Evolutionary conservation across 2,888 invertebrate genomes (phyloP).

Genomic region (Copidosoma aretas): DNA sequence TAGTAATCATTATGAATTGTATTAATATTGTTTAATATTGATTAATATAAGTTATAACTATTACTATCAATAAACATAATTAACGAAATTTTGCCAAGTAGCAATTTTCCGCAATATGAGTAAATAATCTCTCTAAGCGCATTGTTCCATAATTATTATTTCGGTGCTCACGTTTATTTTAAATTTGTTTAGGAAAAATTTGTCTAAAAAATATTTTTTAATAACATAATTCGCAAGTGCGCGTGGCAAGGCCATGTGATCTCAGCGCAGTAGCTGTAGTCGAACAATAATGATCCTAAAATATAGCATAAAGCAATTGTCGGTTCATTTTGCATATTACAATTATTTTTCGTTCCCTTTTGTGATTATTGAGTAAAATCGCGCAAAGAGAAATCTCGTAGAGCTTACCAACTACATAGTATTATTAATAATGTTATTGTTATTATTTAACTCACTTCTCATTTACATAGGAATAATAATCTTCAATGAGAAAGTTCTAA

Average conservation of each 20-base stretch:
- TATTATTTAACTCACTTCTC: background rate
- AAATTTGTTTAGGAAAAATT: conserved; percentile 50
- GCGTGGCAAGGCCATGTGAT: conserved; percentile 2
- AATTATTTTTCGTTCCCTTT: conserved; percentile 7
- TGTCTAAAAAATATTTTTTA: conserved; percentile 51
- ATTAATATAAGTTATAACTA: no score
- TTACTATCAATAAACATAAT: conserved; percentile 33
- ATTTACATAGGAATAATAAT: conserved; percentile 19
- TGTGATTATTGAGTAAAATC: conserved; percentile 29
- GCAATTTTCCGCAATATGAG: conserved; percentile 42
- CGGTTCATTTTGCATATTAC: conserved; percentile 6
- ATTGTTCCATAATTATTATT: conserved; percentile 25
- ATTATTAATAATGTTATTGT: conserved; percentile 10
- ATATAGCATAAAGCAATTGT: conserved; percentile 34
- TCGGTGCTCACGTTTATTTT: conserved; percentile 28
- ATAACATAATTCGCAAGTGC: conserved; percentile 31
- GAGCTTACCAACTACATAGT: conserved; percentile 14
- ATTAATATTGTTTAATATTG: no score
- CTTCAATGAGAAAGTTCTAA: conserved; percentile 27
- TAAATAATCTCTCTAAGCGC: conserved; percentile 52
- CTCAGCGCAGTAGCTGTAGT: conserved; percentile 22
- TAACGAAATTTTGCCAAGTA: conserved; percentile 45
- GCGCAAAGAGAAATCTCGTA: conserved; percentile 37
- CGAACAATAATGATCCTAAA: conserved; percentile 35
- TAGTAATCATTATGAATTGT: conserved; percentile 27